Conservation (phyloP, 2,797 vertebrate species). For the Parotocinclus haroldoi region DNA sequence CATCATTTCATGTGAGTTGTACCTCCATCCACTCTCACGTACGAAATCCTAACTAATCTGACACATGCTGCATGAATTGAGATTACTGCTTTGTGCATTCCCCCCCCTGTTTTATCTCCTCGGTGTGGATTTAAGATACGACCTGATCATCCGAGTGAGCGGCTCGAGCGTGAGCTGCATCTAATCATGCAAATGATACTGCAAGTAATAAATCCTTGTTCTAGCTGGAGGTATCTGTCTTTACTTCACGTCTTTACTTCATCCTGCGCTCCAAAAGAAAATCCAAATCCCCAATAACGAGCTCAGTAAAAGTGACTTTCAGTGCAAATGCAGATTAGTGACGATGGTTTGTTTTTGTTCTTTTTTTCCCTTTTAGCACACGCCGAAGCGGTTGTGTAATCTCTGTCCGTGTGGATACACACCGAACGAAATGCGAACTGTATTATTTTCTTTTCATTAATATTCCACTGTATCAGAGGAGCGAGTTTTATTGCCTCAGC, state of each 20-base stretch:
- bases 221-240: slow-evolving; percentile 51
- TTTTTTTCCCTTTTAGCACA: too few relatives aligned
- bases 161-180: slow-evolving; percentile 69
- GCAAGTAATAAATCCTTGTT: slow-evolving; percentile 70
- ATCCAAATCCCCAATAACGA: background rate
- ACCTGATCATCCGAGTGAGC: slow-evolving; percentile 69
- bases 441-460: slow-evolving; percentile 20
- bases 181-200: slow-evolving; percentile 73
- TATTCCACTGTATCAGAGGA: slow-evolving; percentile 18
- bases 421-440: background rate
- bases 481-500: slow-evolving; percentile 26
- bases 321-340: slow-evolving; percentile 38
- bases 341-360: too few relatives aligned
- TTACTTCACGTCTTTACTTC: slow-evolving; percentile 26
- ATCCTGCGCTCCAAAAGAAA: too few relatives aligned
- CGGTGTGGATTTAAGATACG: slow-evolving; percentile 68
- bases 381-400: background rate
- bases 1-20: slow-evolving; percentile 24
- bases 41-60: slow-evolving; percentile 62
- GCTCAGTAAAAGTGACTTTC: slow-evolving; percentile 36
- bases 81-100: slow-evolving; percentile 58
- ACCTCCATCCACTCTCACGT: slow-evolving; percentile 14
- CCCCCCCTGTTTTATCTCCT: slow-evolving; percentile 59
- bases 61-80: slow-evolving; percentile 59
- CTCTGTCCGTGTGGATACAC: background rate